A percentile compares a stretch with the other conserved stretches of the same genome.
Evolutionary conservation across 2,113 vertebrate species (phyloP).

Genomic region (Mesembrinibis cayennensis): DNA sequence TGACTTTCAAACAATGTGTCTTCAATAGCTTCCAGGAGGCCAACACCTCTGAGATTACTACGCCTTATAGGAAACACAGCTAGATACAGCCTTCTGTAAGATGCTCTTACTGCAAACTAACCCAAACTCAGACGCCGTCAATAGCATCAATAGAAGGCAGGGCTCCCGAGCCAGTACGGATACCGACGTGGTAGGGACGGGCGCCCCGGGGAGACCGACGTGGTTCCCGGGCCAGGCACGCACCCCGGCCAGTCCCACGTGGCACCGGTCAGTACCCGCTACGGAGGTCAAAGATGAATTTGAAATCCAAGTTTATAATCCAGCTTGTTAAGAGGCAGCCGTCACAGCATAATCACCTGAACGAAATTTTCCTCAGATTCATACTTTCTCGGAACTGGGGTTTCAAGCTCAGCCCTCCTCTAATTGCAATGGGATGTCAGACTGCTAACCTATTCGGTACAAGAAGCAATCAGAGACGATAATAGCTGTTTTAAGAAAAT

Average conservation of each 20-base stretch:
- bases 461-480: not conserved
- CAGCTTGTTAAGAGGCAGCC: not conserved
- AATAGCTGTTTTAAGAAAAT: not conserved
- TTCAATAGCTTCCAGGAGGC: not conserved
- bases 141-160: not conserved
- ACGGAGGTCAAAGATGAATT: too few species aligned
- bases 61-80: not conserved
- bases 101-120: not conserved
- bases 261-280: accelerated
- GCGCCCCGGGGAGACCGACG: not conserved
- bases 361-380: not conserved
- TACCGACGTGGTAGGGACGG: not conserved
- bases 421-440: too few species aligned
- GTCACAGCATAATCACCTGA: accelerated
- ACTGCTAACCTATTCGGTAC: accelerated
- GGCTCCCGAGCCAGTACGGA: accelerated
- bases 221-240: not conserved
- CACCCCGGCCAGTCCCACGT: not conserved
- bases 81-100: not conserved
- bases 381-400: not conserved
- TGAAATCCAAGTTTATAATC: not conserved
- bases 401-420: not conserved
- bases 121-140: not conserved
- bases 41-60: accelerated
- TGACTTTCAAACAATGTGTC: not conserved